Evolutionary conservation across 1,140 invertebrate genomes (phyloP), one percentile per base, ranked within the genome.

Genomic region (Anagrus nilaparvatae): DNA sequence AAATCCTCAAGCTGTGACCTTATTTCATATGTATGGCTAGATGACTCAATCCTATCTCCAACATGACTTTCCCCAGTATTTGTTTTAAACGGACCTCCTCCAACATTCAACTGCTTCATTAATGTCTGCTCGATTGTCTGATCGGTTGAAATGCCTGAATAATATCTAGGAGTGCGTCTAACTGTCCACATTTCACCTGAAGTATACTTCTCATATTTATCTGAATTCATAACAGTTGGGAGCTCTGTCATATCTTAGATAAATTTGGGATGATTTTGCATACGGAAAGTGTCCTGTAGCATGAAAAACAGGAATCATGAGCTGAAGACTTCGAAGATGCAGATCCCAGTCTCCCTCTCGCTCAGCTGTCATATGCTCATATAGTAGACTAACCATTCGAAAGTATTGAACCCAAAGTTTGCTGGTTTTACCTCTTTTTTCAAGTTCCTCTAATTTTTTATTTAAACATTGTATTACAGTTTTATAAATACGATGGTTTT

Each of bases 91-190:
- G n/a, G n/a, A 1, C 51, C 54, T 35, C 55, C 60, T 19, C 14
- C 24, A 9, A 47, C 50, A 42, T 59, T 63, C 30, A 61, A 31
- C 20, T 46, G 51, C 19, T 43, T 25, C 53, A 51, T 60, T 4
- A 60, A 35, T 27, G 36, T 45, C 34, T 60, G 57, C 35, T 62
- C 59, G 32, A 59, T 61, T 1, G 52, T 55, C 49, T 55, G 49
- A 46, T 62, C 59, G 2, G 51, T 34, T 25, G 49, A 63, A 17
- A 63, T 38, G 8, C 64, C 65, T 46, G 51, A 54, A 55, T 58
- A 67, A 46, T 54, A 60, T 40, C 57, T 58, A 31, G 66, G 48
- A 44, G 47, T 44, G 16, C 55, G 30, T 35, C 52, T 34, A 28
- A 60, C 53, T 4, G 58, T 58, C 43, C 59, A 61, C 23, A 32